Evolutionary conservation across 30 jellyfish, hydroid and myxozoan species (phyloP).

Genomic region (Hydractinia echinata): DNA sequence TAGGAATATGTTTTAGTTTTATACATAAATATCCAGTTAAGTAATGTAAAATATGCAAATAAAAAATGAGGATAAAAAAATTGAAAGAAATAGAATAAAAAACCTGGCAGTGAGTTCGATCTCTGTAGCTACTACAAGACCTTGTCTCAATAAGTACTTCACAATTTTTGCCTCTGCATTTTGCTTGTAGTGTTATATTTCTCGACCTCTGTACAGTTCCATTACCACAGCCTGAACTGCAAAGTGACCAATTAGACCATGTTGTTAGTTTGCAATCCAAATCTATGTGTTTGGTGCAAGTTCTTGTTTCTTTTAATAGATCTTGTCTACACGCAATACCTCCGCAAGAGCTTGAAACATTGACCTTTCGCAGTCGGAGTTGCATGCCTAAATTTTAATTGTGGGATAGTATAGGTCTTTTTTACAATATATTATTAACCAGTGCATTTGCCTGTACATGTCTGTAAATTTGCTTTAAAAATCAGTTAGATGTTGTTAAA

Average conservation of each 20-base stretch:
- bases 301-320: conserved; percentile 35
- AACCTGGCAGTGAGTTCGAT: conserved; percentile 68
- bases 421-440: too few relatives aligned
- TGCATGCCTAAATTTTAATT: conserved; percentile 43
- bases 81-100: neutral
- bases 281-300: conserved; percentile 50
- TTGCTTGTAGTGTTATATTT: conserved; percentile 41
- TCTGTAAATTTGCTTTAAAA: too few relatives aligned
- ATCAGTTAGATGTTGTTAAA: neutral
- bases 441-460: too few relatives aligned
- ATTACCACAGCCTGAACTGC: conserved; percentile 77
- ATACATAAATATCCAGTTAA: neutral
- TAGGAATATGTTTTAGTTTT: too few relatives aligned
- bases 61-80: neutral
- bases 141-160: conserved; percentile 36
- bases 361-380: conserved; percentile 52
- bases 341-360: conserved; percentile 52
- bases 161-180: conserved; percentile 61
- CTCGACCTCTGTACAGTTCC: conserved; percentile 55
- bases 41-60: neutral
- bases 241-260: conserved; percentile 81
- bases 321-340: conserved; percentile 55
- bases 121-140: conserved; percentile 72
- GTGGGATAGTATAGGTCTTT: too few relatives aligned
- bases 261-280: conserved; percentile 64